phyloP scores from a whole-genome alignment of 2,888 invertebrate species.

The Megaustenia siamemsis region DNA sequence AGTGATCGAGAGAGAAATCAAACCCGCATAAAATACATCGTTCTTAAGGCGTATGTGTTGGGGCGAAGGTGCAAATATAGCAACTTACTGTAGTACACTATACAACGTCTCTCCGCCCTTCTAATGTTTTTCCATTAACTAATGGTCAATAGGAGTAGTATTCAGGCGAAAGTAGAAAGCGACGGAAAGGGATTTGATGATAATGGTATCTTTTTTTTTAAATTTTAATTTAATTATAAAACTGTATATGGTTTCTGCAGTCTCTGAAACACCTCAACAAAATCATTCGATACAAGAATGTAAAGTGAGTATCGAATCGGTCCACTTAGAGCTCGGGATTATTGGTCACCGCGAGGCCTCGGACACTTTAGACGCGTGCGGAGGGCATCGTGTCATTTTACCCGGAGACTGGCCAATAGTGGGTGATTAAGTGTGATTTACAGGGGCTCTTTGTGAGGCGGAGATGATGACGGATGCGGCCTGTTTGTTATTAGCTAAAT shows the following conservation, averaged over 20 bases:
- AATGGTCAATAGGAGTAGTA: too few relatives aligned
- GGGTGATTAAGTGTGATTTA: constrained; percentile 40
- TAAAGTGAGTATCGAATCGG: constrained; percentile 6
- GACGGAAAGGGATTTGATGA: too few relatives aligned
- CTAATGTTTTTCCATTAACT: too few relatives aligned
- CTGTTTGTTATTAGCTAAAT: constrained; percentile 39
- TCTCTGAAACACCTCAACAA: not conserved
- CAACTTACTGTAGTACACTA: too few relatives aligned
- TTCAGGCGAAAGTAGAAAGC: too few relatives aligned
- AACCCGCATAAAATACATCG: too few relatives aligned
- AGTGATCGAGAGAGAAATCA: too few relatives aligned
- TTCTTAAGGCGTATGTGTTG: too few relatives aligned
- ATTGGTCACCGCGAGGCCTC: constrained; percentile 6
- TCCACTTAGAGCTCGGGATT: constrained; percentile 16
- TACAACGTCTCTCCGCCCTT: too few relatives aligned
- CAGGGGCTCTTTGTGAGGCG: constrained; percentile 14
- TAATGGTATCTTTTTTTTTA: too few relatives aligned
- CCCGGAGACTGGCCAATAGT: constrained; percentile 1
- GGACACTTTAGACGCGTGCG: not conserved
- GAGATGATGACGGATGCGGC: not conserved
- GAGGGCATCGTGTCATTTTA: constrained; percentile 26
- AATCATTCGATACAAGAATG: not conserved
- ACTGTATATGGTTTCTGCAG: not conserved
- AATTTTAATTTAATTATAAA: too few relatives aligned
- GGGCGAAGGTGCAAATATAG: too few relatives aligned